phyloP scores from a whole-genome alignment of 2,888 invertebrate species.

The Drosophila gaucha region DNA sequence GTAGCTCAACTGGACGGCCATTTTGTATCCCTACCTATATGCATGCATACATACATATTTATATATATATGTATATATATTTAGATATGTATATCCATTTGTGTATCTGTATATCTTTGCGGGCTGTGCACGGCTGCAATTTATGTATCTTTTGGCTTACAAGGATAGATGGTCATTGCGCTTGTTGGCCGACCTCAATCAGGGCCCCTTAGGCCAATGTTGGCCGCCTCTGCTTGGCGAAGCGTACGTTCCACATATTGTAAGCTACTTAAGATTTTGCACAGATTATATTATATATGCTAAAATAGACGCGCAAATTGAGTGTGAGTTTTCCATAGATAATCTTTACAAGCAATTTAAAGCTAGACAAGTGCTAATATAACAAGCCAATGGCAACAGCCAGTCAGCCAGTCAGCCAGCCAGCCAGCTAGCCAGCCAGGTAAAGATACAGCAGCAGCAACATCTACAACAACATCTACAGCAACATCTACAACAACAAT shows the following conservation, averaged over 20 bases:
- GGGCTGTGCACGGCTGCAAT: slow-evolving; percentile 61
- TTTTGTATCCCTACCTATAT: slow-evolving; percentile 32
- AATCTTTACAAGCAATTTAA: slow-evolving; percentile 78
- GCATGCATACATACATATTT: background rate
- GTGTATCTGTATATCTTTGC: slow-evolving; percentile 7
- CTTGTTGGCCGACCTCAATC: slow-evolving; percentile 49
- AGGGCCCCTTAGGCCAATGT: slow-evolving; percentile 29
- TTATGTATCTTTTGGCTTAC: slow-evolving; percentile 78
- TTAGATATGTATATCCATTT: slow-evolving; percentile 1
- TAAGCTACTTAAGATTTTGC: slow-evolving; percentile 78
- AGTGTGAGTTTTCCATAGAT: slow-evolving; percentile 78
- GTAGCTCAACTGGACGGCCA: slow-evolving; percentile 44
- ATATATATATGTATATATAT: background rate
- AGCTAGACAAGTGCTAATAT: slow-evolving; percentile 76
- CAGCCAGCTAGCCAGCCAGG: slow-evolving; percentile 12
- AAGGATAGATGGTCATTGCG: slow-evolving; percentile 65
- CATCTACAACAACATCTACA: slow-evolving; percentile 29
- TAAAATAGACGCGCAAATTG: slow-evolving; percentile 77
- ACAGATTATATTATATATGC: slow-evolving; percentile 74
- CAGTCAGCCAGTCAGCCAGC: slow-evolving; percentile 11
- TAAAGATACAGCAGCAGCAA: slow-evolving; percentile 41
- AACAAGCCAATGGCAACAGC: slow-evolving; percentile 54
- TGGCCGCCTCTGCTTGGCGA: slow-evolving; percentile 2
- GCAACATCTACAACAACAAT: slow-evolving; percentile 33
- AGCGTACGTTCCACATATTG: slow-evolving; percentile 57